Evolutionary conservation across 2,888 invertebrate genomes (phyloP).

Genomic region (Phymatocera aterrima): DNA sequence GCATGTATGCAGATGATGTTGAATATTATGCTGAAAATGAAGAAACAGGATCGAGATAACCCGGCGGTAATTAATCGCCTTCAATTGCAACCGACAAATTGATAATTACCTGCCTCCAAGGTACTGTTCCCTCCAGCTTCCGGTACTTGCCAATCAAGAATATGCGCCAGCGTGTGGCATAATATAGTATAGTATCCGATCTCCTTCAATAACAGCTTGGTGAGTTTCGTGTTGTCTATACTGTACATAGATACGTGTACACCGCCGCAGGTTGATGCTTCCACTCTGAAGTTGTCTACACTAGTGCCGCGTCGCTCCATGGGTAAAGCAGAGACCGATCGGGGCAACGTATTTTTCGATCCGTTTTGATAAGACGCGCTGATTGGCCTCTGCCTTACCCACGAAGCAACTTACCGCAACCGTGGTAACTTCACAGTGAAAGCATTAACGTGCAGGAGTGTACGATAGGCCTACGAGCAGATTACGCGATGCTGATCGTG

Average conservation of each 20-base stretch:
- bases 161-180: too few species aligned
- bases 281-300: neutral
- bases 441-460: too few species aligned
- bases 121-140: slow-evolving; percentile 19
- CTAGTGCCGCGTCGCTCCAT: too few species aligned
- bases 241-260: neutral
- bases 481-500: neutral
- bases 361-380: too few species aligned
- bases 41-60: neutral
- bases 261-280: neutral
- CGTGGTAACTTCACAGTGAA: too few species aligned
- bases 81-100: slow-evolving; percentile 23
- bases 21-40: neutral
- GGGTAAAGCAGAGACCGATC: too few species aligned
- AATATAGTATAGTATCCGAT: neutral
- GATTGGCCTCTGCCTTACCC: too few species aligned
- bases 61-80: slow-evolving; percentile 18
- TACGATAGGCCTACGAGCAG: too few species aligned
- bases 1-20: too few species aligned
- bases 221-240: too few species aligned
- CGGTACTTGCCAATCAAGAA: slow-evolving; percentile 30
- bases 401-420: too few species aligned
- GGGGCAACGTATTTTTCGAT: too few species aligned
- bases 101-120: slow-evolving; percentile 17
- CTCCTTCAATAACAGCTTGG: neutral